Evolutionary conservation across 35 echinoderm and acorn worm species (phyloP).

Genomic region (Amphiura filiformis): DNA sequence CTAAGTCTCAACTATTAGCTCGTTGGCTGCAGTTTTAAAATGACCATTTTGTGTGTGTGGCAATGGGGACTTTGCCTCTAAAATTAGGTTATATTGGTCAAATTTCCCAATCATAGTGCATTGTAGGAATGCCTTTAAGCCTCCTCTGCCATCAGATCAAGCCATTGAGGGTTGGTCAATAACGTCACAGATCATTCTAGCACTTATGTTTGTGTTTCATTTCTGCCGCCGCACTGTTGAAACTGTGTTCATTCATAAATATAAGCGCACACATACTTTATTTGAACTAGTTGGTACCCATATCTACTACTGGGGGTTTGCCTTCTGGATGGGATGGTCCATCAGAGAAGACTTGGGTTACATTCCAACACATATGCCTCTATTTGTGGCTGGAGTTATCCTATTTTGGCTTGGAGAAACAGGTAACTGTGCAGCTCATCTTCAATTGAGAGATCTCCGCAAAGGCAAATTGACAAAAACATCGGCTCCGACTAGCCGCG

Average conservation of each 20-base stretch:
- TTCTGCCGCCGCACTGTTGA: constrained; percentile 15
- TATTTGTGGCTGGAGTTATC: not conserved
- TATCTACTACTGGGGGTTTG: constrained; percentile 43
- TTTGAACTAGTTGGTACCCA: constrained; percentile 11
- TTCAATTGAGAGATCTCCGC: constrained; percentile 19
- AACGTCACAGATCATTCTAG: not conserved
- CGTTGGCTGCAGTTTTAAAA: too few species aligned
- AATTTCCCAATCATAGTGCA: too few species aligned
- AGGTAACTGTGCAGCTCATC: constrained; percentile 31
- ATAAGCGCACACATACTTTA: not conserved
- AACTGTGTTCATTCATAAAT: constrained; percentile 28
- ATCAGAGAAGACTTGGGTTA: constrained; percentile 13
- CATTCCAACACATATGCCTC: not conserved
- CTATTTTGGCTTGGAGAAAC: constrained; percentile 25
- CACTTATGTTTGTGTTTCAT: not conserved
- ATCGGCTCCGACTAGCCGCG: not conserved
- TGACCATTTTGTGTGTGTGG: too few species aligned
- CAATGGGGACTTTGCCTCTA: too few species aligned
- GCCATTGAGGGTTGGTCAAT: too few species aligned
- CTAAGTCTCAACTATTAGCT: too few species aligned
- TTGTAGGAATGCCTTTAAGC: too few species aligned
- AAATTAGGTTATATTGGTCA: too few species aligned
- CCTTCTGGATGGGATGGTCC: constrained; percentile 31
- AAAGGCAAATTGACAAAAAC: not conserved
- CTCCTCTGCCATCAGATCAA: too few species aligned